Conservation (phyloP, 2,797 vertebrate genomes). For the Syncerus caffer region DNA sequence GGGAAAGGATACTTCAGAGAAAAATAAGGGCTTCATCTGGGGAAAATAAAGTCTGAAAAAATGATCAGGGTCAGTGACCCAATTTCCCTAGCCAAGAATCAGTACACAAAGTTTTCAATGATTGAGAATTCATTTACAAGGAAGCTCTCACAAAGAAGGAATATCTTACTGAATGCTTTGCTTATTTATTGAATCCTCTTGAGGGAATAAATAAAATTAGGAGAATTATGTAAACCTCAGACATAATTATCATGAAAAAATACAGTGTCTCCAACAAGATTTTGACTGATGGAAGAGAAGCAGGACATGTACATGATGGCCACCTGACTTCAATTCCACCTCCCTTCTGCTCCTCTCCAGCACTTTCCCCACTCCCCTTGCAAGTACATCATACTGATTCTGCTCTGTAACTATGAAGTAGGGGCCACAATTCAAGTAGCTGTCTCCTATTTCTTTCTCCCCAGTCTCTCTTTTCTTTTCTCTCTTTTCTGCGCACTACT, state of each 20-base stretch:
- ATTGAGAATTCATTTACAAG: neutral
- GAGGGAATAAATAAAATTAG: neutral
- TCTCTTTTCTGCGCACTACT: neutral
- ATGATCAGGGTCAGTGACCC: neutral
- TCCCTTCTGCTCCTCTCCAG: neutral
- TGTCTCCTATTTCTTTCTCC: neutral
- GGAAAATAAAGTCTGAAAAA: neutral
- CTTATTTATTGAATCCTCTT: neutral
- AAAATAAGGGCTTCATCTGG: neutral
- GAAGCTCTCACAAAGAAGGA: neutral
- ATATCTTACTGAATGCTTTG: neutral
- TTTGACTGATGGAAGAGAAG: neutral
- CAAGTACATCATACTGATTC: neutral
- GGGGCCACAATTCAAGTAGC: neutral
- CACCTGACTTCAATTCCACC: neutral
- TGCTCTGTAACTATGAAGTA: neutral
- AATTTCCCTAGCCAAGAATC: neutral
- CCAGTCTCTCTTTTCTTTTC: neutral
- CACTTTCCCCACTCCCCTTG: neutral
- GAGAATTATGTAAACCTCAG: neutral
- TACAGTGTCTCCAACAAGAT: neutral
- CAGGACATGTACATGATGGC: neutral
- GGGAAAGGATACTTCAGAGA: neutral
- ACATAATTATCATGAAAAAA: neutral
- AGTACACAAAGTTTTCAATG: neutral